Evolutionary conservation across 2,888 invertebrate genomes (phyloP).

Genomic region (Rotaria macrura): DNA sequence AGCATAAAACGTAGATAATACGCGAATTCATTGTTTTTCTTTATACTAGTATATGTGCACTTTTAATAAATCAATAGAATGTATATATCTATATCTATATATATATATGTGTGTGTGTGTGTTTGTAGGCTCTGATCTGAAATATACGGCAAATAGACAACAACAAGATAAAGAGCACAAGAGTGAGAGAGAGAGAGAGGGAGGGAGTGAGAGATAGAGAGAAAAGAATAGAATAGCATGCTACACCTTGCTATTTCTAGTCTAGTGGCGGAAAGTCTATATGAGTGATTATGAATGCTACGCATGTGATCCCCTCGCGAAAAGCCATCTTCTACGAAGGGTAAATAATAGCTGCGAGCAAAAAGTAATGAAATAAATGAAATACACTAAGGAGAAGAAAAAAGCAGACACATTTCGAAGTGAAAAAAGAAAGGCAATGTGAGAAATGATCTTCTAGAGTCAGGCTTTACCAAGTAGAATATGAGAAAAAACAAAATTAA

Average conservation of each 20-base stretch:
- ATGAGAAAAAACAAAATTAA: background rate
- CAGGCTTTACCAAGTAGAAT: background rate
- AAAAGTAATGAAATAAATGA: background rate
- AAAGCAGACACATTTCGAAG: no score
- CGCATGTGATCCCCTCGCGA: background rate
- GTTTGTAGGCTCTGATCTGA: background rate
- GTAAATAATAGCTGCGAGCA: background rate
- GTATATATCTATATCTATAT: background rate
- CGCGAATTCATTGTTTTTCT: background rate
- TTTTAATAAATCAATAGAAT: background rate
- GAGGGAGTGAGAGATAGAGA: background rate
- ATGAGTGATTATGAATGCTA: background rate
- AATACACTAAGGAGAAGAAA: no score
- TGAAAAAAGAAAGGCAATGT: background rate
- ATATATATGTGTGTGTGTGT: background rate
- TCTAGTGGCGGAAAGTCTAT: background rate
- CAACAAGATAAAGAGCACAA: background rate
- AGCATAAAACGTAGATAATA: background rate
- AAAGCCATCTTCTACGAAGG: background rate
- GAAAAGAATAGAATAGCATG: background rate
- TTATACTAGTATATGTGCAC: background rate
- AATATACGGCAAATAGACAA: background rate
- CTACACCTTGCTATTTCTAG: background rate
- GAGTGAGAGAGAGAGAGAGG: background rate
- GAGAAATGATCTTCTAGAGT: background rate